Evolutionary conservation across 2,113 vertebrate species (phyloP).

Genomic region (Perca flavescens): DNA sequence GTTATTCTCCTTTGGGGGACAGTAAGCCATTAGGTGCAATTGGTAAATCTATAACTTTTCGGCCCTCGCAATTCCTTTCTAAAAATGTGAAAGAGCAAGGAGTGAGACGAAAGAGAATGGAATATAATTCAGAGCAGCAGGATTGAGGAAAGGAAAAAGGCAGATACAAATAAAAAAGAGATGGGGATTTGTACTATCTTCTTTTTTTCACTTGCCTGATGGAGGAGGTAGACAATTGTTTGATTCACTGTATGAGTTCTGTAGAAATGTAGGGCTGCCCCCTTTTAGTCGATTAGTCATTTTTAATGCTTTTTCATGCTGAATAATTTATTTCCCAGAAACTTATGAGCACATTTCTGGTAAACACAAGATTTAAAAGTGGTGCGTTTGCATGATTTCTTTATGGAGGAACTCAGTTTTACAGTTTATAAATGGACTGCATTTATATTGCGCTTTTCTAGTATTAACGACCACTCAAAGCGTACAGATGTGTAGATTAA

Average conservation of each 20-base stretch:
- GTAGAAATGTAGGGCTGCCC: no score
- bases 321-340: no score
- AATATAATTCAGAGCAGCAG: constrained; percentile 31
- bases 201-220: constrained; percentile 41
- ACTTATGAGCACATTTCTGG: no score
- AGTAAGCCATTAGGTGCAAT: constrained; percentile 65
- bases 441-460: no score
- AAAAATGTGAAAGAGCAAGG: constrained; percentile 11
- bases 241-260: constrained; percentile 62
- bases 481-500: no score
- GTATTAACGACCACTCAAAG: no score
- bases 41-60: constrained; percentile 68
- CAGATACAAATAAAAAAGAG: constrained; percentile 23
- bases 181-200: constrained; percentile 25
- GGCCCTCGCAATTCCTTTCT: constrained; percentile 37
- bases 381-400: no score
- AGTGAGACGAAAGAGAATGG: constrained; percentile 23
- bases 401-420: no score
- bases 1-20: constrained; percentile 64
- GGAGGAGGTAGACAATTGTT: constrained; percentile 42
- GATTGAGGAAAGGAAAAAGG: constrained; percentile 31
- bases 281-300: no score
- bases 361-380: no score
- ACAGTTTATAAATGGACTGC: no score
- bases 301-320: no score